Percentiles rank a stretch among this genome's conserved stretches.
Conservation (phyloP, 92 coral and sea anemone species). For the Galaxea fascicularis region DNA sequence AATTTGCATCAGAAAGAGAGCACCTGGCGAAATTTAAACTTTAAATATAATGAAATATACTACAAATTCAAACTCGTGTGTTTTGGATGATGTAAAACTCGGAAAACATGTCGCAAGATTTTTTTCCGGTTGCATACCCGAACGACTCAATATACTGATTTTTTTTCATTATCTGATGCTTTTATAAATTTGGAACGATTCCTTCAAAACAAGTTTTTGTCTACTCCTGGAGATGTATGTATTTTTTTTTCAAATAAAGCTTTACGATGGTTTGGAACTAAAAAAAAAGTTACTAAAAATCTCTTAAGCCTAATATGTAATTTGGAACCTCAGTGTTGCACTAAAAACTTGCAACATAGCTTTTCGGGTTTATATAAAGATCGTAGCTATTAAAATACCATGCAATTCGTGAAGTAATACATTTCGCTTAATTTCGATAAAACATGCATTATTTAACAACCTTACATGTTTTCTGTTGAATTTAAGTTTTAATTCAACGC, state of each 20-base stretch:
- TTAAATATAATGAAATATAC: constrained; percentile 7
- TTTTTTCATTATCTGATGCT: too few species aligned
- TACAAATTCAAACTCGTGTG: not conserved
- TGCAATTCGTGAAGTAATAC: constrained; percentile 2
- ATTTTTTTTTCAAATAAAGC: too few species aligned
- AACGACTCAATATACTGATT: not conserved
- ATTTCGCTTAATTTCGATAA: constrained; percentile 7
- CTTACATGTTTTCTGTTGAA: not conserved
- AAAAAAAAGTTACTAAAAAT: too few species aligned
- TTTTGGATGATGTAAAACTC: not conserved
- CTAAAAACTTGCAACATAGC: not conserved
- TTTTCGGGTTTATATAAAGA: not conserved
- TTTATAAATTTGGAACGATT: not conserved
- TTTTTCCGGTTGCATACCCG: too few species aligned
- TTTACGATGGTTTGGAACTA: not conserved
- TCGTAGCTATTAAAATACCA: not conserved
- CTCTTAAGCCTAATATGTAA: too few species aligned
- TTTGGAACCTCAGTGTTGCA: not conserved
- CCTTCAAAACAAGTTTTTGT: too few species aligned
- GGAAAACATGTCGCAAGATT: not conserved
- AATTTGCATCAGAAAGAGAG: constrained; percentile 65
- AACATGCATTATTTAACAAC: constrained; percentile 24
- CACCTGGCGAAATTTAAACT: constrained; percentile 54
- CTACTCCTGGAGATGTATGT: too few species aligned
- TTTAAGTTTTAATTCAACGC: not conserved